Evolutionary conservation across 2,113 vertebrate species (phyloP).

Genomic region (Trichechus manatus): DNA sequence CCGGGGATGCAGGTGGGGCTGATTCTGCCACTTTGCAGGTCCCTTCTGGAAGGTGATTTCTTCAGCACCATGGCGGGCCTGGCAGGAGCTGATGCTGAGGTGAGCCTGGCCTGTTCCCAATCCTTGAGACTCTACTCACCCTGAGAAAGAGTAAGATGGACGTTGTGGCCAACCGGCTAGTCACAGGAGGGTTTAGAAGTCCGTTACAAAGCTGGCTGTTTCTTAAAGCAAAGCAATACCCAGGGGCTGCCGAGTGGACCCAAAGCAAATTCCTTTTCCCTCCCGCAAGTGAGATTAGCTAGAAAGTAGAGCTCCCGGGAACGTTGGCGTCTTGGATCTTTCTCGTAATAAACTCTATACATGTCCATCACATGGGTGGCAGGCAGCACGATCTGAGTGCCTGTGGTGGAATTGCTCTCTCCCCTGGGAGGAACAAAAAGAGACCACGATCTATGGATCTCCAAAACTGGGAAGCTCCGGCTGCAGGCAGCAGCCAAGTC

Average conservation of each 20-base stretch:
- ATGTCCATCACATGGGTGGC: rapidly evolving
- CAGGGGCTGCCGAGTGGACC: background rate
- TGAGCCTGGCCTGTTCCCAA: constrained; percentile 60
- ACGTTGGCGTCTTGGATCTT: background rate
- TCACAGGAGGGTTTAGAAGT: background rate
- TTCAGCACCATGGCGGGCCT: constrained; percentile 87
- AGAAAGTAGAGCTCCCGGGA: background rate
- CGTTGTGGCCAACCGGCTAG: background rate
- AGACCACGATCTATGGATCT: background rate
- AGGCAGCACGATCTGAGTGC: background rate
- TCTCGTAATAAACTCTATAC: rapidly evolving
- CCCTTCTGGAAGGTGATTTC: constrained; percentile 87
- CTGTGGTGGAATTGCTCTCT: background rate
- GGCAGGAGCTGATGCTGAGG: constrained; percentile 83
- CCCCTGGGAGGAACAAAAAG: background rate
- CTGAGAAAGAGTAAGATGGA: background rate
- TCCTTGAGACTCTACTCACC: background rate
- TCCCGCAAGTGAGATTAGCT: background rate
- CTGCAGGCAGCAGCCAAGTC: background rate
- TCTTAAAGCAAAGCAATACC: background rate
- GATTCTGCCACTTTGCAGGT: constrained; percentile 75
- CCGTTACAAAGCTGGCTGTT: background rate
- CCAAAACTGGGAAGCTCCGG: background rate
- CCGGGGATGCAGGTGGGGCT: background rate
- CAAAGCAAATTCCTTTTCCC: background rate